These are phyloP conservation scores for Sakesphorus luctuosus DNA, from an alignment of 2,113 vertebrate species.

Conservation along the genomic window DNA sequence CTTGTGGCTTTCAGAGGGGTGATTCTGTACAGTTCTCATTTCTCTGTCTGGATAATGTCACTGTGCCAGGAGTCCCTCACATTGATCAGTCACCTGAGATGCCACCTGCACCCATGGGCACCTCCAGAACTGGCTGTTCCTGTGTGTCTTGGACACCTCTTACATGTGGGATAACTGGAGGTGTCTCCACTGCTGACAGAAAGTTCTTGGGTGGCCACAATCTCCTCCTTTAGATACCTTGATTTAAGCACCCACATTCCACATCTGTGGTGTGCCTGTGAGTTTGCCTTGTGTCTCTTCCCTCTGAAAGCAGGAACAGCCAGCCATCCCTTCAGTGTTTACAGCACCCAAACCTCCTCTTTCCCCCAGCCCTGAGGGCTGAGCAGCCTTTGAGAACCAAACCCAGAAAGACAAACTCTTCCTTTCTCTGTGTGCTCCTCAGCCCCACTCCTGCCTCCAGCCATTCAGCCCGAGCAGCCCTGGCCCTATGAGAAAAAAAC, in stretches of 20 bases:
- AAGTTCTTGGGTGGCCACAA: neutral
- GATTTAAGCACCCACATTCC: neutral
- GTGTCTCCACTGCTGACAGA: neutral
- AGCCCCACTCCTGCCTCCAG: neutral
- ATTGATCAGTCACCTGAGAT: neutral
- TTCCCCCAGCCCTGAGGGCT: neutral
- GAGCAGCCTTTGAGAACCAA: neutral
- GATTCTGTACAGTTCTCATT: neutral
- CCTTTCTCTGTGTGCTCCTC: neutral
- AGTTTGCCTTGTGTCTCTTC: neutral
- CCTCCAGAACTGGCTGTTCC: neutral
- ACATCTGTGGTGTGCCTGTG: neutral
- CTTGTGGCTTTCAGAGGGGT: neutral
- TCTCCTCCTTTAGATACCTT: neutral
- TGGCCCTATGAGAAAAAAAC: neutral
- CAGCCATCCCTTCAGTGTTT: too few species aligned
- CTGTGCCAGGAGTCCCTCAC: neutral
- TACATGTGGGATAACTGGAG: rapidly evolving
- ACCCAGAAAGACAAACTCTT: neutral
- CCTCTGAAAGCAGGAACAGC: neutral
- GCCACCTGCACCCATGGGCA: neutral
- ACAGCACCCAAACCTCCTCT: neutral
- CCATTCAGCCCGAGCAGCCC: neutral
- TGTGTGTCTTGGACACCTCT: neutral
- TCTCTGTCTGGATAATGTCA: neutral